A percentile compares a stretch with the other conserved stretches of the same genome.
Evolutionary conservation across 92 coral and sea anemone species (phyloP).

Genomic region (Siderastrea siderea): DNA sequence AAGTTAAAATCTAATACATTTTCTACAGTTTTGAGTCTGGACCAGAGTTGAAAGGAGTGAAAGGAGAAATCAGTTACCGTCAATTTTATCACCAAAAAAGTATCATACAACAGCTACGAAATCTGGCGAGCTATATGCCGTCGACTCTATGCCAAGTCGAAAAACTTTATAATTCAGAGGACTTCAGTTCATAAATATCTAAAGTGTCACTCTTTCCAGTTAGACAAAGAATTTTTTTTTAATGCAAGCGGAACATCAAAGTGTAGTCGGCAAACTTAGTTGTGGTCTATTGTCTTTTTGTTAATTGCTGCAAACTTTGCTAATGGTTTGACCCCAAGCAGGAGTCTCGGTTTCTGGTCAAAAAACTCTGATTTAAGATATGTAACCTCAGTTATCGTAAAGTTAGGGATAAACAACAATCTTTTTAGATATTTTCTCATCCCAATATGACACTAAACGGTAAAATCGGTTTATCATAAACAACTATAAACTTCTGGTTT

Average conservation of each 20-base stretch:
- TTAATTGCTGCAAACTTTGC: background rate
- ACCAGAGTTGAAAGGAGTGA: background rate
- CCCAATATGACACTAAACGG: too few species aligned
- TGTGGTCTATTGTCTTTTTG: slow-evolving; percentile 1
- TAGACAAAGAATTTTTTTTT: background rate
- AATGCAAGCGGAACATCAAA: background rate
- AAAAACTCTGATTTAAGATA: background rate
- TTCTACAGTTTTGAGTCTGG: background rate
- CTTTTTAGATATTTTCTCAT: background rate
- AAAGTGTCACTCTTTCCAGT: too few species aligned
- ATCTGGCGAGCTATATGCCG: too few species aligned
- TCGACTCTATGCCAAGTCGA: too few species aligned
- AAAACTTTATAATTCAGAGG: too few species aligned
- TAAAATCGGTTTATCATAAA: too few species aligned
- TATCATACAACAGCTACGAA: too few species aligned
- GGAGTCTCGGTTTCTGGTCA: background rate
- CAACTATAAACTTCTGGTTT: too few species aligned
- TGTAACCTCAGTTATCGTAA: background rate
- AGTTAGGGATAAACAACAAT: background rate
- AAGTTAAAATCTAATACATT: background rate
- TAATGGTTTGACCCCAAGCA: background rate
- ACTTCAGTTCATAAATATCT: too few species aligned
- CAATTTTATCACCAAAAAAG: too few species aligned
- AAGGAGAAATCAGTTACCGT: too few species aligned
- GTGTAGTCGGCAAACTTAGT: background rate